phyloP scores from a whole-genome alignment of 2,888 invertebrate genomes.

The Megalurothrips usitatus region DNA sequence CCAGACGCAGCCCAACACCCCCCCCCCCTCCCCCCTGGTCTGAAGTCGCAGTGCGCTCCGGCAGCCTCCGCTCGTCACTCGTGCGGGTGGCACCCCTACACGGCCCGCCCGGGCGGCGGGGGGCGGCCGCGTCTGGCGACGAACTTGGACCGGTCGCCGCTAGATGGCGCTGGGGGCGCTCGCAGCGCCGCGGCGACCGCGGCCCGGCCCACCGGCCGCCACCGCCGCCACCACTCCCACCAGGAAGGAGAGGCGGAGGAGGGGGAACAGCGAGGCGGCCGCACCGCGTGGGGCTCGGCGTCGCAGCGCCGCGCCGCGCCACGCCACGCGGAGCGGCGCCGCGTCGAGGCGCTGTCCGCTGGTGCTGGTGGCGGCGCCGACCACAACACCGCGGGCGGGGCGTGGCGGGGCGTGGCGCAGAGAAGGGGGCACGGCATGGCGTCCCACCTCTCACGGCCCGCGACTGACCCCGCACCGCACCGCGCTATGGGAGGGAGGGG shows the following conservation, averaged over 20 bases:
- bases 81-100: neutral
- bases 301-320: neutral
- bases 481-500: neutral
- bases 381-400: constrained; percentile 3
- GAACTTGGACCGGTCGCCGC: neutral
- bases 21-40: too few relatives aligned
- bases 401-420: neutral
- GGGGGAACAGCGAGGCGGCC: neutral
- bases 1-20: too few relatives aligned
- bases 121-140: neutral
- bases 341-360: neutral
- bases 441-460: constrained; percentile 9
- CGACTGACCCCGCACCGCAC: constrained; percentile 4
- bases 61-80: neutral
- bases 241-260: neutral
- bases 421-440: neutral
- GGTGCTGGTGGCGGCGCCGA: constrained; percentile 14
- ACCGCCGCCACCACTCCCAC: neutral
- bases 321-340: neutral
- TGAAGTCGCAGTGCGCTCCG: too few relatives aligned
- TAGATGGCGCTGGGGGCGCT: neutral
- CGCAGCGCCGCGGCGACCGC: neutral
- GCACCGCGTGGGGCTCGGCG: neutral
- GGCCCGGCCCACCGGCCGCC: too few relatives aligned
- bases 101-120: neutral